Conservation (phyloP, 2,888 invertebrate genomes). For the Metellina segmentata region DNA sequence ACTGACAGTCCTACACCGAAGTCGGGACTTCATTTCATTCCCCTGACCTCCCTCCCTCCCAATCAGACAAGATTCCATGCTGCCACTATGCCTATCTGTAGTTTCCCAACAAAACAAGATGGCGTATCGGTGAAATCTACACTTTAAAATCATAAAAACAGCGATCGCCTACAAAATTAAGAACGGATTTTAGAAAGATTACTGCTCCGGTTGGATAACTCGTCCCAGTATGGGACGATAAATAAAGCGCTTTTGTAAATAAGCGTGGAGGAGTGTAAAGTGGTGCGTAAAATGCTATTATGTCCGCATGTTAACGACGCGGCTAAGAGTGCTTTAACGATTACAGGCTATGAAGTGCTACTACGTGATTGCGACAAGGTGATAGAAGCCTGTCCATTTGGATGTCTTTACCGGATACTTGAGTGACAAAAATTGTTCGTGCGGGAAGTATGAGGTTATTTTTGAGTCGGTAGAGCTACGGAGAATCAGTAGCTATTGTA, state of each 20-base stretch:
- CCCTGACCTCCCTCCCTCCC: background rate
- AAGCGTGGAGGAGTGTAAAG: conserved; percentile 31
- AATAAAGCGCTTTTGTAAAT: conserved; percentile 49
- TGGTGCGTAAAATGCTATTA: conserved; percentile 23
- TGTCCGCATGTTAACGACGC: conserved; percentile 42
- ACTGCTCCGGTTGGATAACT: conserved; percentile 19
- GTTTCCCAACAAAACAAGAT: conserved; percentile 13
- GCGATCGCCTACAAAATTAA: background rate
- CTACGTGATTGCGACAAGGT: too few species aligned
- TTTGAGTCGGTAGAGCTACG: background rate
- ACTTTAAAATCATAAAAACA: background rate
- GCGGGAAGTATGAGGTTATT: background rate
- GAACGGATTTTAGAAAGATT: background rate
- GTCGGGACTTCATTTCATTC: background rate
- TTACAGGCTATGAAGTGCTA: too few species aligned
- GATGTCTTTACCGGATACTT: background rate
- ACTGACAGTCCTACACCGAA: conserved; percentile 48
- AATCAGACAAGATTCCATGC: background rate
- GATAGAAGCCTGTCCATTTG: too few species aligned
- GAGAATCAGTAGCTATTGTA: too few species aligned
- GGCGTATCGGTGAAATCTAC: background rate
- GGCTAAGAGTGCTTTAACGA: too few species aligned
- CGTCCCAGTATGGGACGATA: conserved; percentile 39
- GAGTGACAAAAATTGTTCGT: background rate
- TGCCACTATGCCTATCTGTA: conserved; percentile 4